Base-by-base conservation (phyloP, 2,113 vertebrate genomes). In the Eurypyga helias region DNA sequence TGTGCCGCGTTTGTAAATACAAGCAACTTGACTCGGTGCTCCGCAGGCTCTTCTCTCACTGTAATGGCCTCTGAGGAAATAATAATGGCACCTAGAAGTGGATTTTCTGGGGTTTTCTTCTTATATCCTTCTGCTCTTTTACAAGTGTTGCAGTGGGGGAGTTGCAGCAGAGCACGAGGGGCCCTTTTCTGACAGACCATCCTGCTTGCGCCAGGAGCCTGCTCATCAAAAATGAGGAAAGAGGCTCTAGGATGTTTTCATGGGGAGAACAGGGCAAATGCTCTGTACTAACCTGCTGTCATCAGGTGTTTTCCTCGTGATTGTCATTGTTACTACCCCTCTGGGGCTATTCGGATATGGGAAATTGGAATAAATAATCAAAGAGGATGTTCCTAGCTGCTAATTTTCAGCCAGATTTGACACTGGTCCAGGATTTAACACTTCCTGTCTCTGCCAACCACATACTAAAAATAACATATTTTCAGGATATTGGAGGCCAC, bases 401-500 rank as follows among this genome's bases (percentile, higher is more conserved):
- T 97, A 93, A 91, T 97, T 97, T 96, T 94, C 92, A 89, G 96
- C 83, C 95, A 65, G 88, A 92, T 95, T 93, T 97, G 95, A 93
- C 81, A 19, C 31, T 17, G 45, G n/a, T 80, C 93, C 95, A 97
- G 94, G 91, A 91, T 95, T 92, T 96, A 98, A 96, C 95, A 94
- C 95, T 97, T 97, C 95, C 92, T 89, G 90, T 95, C 70, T 89
- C 83, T 96, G 96, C 91, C 94, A 95, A 48, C 92, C 91, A 58
- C 78, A 28, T 89, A 80, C 86, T 96, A 96, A 95, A 95, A 97
- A 97, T 97, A 97, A 91, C 77, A 49, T 90, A 67, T 98, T 97
- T 97, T 96, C 92, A 96, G 93, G 91, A 93, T 96, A 89, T 86
- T 76, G 76, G 80, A 95, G 93, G 96, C 83, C 85, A 70, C 89